Base-by-base conservation (phyloP, 2,113 vertebrate species). In the Nibea coibor region DNA sequence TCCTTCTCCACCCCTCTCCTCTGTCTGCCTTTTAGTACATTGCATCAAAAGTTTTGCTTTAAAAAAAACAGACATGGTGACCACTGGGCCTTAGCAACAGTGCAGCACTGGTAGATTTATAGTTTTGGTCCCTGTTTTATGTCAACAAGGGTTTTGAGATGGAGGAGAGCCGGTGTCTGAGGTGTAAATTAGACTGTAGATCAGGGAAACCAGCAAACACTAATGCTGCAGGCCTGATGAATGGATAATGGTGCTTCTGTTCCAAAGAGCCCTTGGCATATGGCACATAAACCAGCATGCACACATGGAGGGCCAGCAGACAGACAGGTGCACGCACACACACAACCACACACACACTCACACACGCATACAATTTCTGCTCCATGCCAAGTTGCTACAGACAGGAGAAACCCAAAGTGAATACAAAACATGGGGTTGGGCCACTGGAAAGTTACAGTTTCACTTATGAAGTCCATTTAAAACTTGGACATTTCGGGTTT, bases 111-210 rank as follows among this genome's bases (percentile, higher is more conserved):
- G 73, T 75, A 47, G 78, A 91, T 87, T 91, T 87, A 87, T 74
- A 26, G 75, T 65, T 82, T 31, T 70, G 58, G 81, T 61, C 80
- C 64, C 57, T 70, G 58, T 77, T 88, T 85, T 72, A 67, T 83
- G 81, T 88, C 75, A 83, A 72, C 57, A 58, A 79, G 58, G 64
- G 59, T 72, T 87, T 85, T 17, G 20, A 79, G 73, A 81, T 39
- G 71, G 74, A 77, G 73, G 28, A 64, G 68, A 76, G 68, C 39
- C 0, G 11, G 63, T 71, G 75, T 87, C 72, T 69, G 78, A 85
- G 83, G 85, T 87, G 84, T 90, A 83, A 87, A 90, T 89, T 83
- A 81, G 75, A 81, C 68, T 65, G 71, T 91, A 81, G 75, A 85
- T 88, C 80, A 88, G 79, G 78, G 81, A 76, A 77, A 81, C 62